Evolutionary conservation across 2,888 invertebrate genomes (phyloP).

Genomic region (Drosophila formosana): DNA sequence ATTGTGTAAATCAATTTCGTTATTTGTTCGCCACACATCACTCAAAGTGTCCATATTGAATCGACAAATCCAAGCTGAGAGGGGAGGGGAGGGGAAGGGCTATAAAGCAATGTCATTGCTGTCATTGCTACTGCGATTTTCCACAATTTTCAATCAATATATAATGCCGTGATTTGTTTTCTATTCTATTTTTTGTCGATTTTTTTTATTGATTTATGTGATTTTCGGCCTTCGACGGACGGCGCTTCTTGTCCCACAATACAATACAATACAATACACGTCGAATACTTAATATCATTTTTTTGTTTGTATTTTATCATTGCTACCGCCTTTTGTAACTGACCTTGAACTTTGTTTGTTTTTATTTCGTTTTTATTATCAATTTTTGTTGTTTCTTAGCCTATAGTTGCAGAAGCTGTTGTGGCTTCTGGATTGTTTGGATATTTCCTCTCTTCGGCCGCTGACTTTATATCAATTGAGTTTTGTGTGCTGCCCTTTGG

Average conservation of each 20-base stretch:
- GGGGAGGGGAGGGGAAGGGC: background rate
- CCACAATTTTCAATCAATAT: constrained; percentile 55
- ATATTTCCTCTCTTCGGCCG: background rate
- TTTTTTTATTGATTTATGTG: constrained; percentile 59
- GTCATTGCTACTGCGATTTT: constrained; percentile 46
- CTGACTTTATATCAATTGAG: constrained; percentile 16
- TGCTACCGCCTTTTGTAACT: constrained; percentile 38
- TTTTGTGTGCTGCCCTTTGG: constrained; percentile 43
- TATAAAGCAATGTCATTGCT: constrained; percentile 13
- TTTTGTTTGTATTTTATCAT: constrained; percentile 10
- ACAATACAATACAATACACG: background rate
- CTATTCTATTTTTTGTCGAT: constrained; percentile 3
- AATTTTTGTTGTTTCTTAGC: background rate
- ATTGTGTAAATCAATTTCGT: constrained; percentile 47
- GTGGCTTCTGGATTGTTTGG: constrained; percentile 19
- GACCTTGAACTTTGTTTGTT: constrained; percentile 53
- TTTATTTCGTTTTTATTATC: constrained; percentile 11
- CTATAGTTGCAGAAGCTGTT: constrained; percentile 10
- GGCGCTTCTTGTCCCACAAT: background rate
- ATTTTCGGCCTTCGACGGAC: constrained; percentile 41
- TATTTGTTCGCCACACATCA: constrained; percentile 30
- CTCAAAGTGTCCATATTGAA: constrained; percentile 1
- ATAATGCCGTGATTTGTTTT: constrained; percentile 50
- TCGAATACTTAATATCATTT: constrained; percentile 11
- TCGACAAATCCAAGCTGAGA: background rate